Conservation (phyloP, 2,888 invertebrate genomes). For the Mythimna loreyi region DNA sequence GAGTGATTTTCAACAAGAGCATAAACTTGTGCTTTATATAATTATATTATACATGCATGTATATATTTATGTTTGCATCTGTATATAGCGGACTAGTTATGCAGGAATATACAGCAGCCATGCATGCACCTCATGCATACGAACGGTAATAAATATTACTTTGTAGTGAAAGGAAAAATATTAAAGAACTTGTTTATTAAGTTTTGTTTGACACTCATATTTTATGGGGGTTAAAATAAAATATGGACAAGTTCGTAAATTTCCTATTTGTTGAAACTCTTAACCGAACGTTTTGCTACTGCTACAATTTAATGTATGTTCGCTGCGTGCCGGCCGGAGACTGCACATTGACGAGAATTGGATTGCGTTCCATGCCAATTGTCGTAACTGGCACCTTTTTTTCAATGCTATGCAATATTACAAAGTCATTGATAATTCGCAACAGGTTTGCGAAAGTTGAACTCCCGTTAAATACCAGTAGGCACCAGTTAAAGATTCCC, state of each 20-base stretch:
- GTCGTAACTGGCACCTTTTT: constrained; percentile 23
- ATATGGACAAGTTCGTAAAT: constrained; percentile 7
- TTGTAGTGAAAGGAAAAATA: constrained; percentile 47
- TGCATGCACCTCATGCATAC: constrained; percentile 35
- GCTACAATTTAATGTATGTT: constrained; percentile 3
- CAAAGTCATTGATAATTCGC: constrained; percentile 55
- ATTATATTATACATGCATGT: constrained; percentile 11
- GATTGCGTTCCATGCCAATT: constrained; percentile 13
- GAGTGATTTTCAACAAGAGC: constrained; percentile 51
- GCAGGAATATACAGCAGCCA: constrained; percentile 28
- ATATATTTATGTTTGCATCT: constrained; percentile 34
- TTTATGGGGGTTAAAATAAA: constrained; percentile 30
- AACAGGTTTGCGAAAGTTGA: constrained; percentile 58
- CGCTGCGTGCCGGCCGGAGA: background rate
- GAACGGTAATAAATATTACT: constrained; percentile 51
- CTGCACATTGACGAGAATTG: constrained; percentile 6
- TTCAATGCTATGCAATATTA: constrained; percentile 19
- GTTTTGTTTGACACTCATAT: constrained; percentile 24
- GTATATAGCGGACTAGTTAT: constrained; percentile 35
- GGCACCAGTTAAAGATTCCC: constrained; percentile 59
- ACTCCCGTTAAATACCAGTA: constrained; percentile 71
- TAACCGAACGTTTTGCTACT: background rate
- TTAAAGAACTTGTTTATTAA: constrained; percentile 44
- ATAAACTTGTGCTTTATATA: constrained; percentile 32
- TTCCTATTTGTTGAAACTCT: background rate